Evolutionary conservation across 2,888 invertebrate genomes (phyloP).

Genomic region (Heliconius sara): DNA sequence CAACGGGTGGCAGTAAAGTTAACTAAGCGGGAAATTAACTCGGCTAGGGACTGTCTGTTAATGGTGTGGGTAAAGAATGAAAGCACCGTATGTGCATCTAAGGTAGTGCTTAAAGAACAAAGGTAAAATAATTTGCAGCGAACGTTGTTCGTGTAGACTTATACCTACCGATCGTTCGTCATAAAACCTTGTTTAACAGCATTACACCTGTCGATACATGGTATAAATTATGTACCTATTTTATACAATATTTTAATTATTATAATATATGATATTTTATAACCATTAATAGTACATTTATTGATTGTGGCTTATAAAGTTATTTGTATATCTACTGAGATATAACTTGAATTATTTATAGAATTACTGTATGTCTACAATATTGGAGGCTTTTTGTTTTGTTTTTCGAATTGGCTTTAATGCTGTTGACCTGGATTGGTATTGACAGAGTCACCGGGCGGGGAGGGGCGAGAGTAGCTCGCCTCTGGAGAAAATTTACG

Average conservation of each 20-base stretch:
- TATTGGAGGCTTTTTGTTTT: neutral
- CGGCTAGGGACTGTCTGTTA: constrained; percentile 55
- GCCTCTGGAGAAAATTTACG: no score
- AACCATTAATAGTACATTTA: neutral
- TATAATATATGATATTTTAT: constrained; percentile 4
- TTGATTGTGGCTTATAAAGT: neutral
- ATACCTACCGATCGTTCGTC: neutral
- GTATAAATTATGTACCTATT: neutral
- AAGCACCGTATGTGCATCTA: constrained; percentile 9
- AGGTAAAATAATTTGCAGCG: constrained; percentile 10
- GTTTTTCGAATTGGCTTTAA: no score
- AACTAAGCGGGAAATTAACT: constrained; percentile 83
- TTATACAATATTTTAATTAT: neutral
- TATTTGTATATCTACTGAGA: neutral
- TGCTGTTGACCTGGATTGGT: no score
- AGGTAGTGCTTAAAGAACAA: constrained; percentile 6
- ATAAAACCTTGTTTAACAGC: constrained; percentile 5
- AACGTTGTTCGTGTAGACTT: constrained; percentile 16
- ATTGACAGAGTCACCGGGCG: no score
- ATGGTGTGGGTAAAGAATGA: constrained; percentile 25
- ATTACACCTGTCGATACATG: constrained; percentile 3
- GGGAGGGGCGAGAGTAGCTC: no score
- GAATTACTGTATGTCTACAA: neutral
- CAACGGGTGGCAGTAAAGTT: constrained; percentile 77
- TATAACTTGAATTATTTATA: neutral